These are phyloP conservation scores for Paramisgurnus dabryanus DNA, from an alignment of 2,113 vertebrate genomes.

Conservation along the genomic window DNA sequence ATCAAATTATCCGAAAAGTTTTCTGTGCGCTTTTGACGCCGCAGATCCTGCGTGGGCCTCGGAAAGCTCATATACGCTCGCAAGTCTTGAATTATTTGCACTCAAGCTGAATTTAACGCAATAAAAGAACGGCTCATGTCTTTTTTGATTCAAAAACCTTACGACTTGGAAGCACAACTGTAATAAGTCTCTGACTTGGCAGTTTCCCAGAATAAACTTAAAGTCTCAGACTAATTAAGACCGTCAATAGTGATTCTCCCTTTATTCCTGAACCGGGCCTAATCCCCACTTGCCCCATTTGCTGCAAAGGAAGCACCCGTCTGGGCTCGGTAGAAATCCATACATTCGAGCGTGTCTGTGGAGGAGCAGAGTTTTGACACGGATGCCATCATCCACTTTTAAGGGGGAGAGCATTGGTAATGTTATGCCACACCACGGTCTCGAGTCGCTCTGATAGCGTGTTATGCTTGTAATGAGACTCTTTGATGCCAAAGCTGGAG, in stretches of 20 bases:
- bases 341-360: conserved; percentile 10
- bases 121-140: background rate
- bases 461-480: conserved; percentile 52
- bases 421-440: conserved; percentile 51
- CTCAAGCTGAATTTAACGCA: background rate
- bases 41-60: background rate
- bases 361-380: background rate
- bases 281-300: conserved; percentile 23
- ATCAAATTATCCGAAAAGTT: background rate
- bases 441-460: conserved; percentile 52
- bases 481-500: conserved; percentile 52
- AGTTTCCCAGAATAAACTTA: conserved; percentile 15
- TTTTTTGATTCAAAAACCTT: conserved; percentile 36
- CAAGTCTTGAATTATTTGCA: background rate
- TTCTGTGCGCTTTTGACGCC: background rate
- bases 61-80: background rate
- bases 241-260: conserved; percentile 7
- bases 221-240: conserved; percentile 32
- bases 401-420: conserved; percentile 42
- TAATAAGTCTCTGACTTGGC: conserved; percentile 2
- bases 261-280: conserved; percentile 11
- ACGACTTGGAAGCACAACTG: conserved; percentile 36
- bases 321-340: conserved; percentile 10
- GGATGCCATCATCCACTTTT: conserved; percentile 33
- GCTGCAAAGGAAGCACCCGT: background rate